phyloP scores from a whole-genome alignment of 2,888 invertebrate species.

The Dyspetes luteomarginatus region DNA sequence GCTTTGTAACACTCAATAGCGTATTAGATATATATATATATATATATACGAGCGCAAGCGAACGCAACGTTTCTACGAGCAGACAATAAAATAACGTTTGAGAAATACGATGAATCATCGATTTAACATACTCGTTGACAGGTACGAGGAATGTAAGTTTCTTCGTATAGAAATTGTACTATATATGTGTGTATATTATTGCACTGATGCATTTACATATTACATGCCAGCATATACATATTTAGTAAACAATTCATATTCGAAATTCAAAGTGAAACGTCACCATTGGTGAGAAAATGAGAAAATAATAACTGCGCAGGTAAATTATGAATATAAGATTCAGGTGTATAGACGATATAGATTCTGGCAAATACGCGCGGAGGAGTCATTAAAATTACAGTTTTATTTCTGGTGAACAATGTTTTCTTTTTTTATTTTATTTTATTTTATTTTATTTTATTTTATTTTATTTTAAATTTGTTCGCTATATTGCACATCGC shows the following conservation, averaged over 20 bases:
- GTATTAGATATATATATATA: neutral
- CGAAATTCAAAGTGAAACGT: conserved; percentile 16
- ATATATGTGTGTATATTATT: neutral
- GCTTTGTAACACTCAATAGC: neutral
- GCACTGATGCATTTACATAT: no score
- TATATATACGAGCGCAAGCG: no score
- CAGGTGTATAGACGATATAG: neutral
- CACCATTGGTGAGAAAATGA: neutral
- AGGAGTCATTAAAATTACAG: neutral
- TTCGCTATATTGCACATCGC: conserved; percentile 29
- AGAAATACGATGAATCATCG: conserved; percentile 43
- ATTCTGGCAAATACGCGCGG: neutral
- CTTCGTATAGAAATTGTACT: conserved; percentile 2
- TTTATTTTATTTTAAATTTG: neutral
- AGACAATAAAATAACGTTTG: conserved; percentile 14
- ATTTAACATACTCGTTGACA: conserved; percentile 50
- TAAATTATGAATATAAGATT: neutral
- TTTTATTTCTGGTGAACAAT: conserved; percentile 1
- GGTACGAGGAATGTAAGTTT: conserved; percentile 1
- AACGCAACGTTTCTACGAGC: neutral
- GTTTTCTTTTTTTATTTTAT: neutral
- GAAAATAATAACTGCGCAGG: neutral
- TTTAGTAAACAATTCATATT: neutral
- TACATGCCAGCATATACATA: no score
- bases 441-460: neutral